Conservation (phyloP, 2,797 vertebrate species). For the Takifugu rubripes region DNA sequence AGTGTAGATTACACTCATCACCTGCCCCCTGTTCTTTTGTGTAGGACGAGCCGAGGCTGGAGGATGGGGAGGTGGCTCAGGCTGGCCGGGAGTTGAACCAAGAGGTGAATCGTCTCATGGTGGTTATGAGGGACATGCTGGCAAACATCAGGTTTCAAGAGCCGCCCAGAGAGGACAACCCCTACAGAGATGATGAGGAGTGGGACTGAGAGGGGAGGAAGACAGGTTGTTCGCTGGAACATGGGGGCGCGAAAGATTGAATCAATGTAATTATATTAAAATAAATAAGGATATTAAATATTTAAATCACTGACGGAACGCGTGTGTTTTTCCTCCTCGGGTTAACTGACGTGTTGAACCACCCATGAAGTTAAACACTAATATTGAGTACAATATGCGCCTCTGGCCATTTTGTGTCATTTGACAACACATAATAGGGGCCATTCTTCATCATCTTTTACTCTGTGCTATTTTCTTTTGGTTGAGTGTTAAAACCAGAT, state of each 20-base stretch:
- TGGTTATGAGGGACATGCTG: slow-evolving; percentile 96
- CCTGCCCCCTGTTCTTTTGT: slow-evolving; percentile 13
- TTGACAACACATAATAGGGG: too few relatives aligned
- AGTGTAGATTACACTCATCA: background rate
- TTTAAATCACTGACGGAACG: too few relatives aligned
- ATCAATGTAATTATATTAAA: background rate
- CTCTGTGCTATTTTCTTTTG: too few relatives aligned
- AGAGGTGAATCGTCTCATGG: slow-evolving; percentile 94
- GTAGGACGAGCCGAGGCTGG: slow-evolving; percentile 79
- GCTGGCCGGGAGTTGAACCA: slow-evolving; percentile 88
- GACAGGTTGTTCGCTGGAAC: slow-evolving; percentile 5
- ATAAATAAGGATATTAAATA: background rate
- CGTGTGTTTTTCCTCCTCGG: too few relatives aligned
- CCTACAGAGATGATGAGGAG: slow-evolving; percentile 84
- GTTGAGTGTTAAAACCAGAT: too few relatives aligned
- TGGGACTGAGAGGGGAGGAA: slow-evolving; percentile 78
- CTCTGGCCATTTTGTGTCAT: too few relatives aligned
- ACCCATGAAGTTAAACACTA: too few relatives aligned
- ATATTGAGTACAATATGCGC: too few relatives aligned
- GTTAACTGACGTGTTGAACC: too few relatives aligned
- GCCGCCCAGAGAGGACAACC: slow-evolving; percentile 85
- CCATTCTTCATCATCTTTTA: too few relatives aligned
- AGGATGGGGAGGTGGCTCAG: slow-evolving; percentile 84
- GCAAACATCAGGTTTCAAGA: slow-evolving; percentile 96
- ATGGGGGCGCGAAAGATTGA: background rate